Evolutionary conservation across 1,140 invertebrate species (phyloP).

Genomic region (Temnothorax curvispinosus): DNA sequence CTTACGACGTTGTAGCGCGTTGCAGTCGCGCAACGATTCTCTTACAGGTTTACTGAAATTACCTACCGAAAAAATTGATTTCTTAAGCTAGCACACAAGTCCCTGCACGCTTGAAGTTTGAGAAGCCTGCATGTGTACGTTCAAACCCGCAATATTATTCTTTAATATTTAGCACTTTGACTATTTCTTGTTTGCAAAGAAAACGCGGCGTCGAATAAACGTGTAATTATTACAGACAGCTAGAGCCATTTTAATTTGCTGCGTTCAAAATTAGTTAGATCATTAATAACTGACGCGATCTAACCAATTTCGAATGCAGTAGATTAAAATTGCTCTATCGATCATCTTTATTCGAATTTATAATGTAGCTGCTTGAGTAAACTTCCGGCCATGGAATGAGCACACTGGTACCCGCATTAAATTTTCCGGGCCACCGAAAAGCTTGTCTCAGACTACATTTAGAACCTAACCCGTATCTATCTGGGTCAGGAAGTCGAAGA

Average conservation of each 20-base stretch:
- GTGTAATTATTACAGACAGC: background rate
- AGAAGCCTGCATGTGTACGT: too few relatives aligned
- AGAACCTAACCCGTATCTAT: slow-evolving; percentile 57
- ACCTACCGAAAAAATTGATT: background rate
- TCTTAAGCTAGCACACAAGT: background rate
- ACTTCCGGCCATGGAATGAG: slow-evolving; percentile 23
- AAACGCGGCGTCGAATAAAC: background rate
- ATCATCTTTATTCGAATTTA: background rate
- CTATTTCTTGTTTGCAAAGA: background rate
- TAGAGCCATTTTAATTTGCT: background rate
- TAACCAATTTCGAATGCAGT: background rate
- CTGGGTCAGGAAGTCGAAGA: slow-evolving; percentile 63
- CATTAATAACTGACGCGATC: background rate
- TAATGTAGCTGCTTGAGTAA: slow-evolving; percentile 6
- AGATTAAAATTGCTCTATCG: slow-evolving; percentile 11
- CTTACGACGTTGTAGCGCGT: background rate
- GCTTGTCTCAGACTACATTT: slow-evolving; percentile 48
- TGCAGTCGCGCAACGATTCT: background rate
- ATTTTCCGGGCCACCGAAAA: slow-evolving; percentile 33
- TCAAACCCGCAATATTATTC: background rate
- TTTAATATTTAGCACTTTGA: background rate
- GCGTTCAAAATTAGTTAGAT: background rate
- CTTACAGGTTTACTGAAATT: background rate
- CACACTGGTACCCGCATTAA: slow-evolving; percentile 38
- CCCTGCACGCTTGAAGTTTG: background rate